phyloP scores from a whole-genome alignment of 2,113 vertebrate genomes.

The Chroicocephalus ridibundus region DNA sequence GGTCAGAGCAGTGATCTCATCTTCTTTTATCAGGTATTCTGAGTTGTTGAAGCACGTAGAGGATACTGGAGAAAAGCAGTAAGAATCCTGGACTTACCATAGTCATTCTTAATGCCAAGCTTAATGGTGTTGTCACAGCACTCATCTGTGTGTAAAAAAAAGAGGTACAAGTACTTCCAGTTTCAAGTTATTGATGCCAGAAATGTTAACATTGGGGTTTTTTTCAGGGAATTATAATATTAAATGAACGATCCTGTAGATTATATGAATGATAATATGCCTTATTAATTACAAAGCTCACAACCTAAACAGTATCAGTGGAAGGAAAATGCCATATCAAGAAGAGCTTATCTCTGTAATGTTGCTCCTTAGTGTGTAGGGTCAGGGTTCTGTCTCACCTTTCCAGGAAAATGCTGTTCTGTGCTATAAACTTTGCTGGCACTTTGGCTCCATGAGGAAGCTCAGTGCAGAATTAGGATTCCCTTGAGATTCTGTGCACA shows the following conservation, averaged over 20 bases:
- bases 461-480: not conserved
- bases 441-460: not conserved
- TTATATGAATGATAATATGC: not conserved
- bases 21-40: not conserved
- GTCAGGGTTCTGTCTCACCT: not conserved
- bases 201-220: not conserved
- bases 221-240: not conserved
- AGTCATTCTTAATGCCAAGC: not conserved
- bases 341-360: not conserved
- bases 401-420: not conserved
- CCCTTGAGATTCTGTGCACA: not conserved
- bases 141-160: not conserved
- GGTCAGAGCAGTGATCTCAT: not conserved
- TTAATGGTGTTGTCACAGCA: not conserved
- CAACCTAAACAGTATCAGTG: not conserved
- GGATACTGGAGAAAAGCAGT: not conserved
- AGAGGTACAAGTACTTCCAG: not conserved
- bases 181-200: not conserved
- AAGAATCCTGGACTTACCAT: not conserved
- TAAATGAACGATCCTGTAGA: not conserved
- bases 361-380: not conserved
- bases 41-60: not conserved
- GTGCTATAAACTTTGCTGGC: not conserved
- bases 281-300: not conserved
- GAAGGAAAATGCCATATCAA: not conserved